phyloP scores from a whole-genome alignment of 2,113 vertebrate genomes.

The Chionomys nivalis region DNA sequence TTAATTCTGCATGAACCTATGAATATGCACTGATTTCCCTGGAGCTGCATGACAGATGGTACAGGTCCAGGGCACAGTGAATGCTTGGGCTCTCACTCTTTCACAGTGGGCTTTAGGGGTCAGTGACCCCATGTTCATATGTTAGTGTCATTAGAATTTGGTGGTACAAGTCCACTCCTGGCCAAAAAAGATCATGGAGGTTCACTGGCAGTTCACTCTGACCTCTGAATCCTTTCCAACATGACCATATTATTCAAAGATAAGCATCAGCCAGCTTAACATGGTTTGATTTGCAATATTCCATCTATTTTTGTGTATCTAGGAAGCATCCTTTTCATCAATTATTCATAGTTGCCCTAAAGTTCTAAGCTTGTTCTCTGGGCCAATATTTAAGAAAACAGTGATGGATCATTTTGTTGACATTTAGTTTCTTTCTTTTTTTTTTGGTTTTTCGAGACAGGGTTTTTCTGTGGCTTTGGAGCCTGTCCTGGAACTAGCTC shows the following conservation, averaged over 20 bases:
- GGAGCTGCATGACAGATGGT: background rate
- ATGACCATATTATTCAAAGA: background rate
- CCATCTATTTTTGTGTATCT: background rate
- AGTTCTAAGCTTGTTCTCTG: slow-evolving; percentile 5
- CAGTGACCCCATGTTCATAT: background rate
- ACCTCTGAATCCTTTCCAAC: background rate
- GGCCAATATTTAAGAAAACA: background rate
- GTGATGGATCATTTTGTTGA: background rate
- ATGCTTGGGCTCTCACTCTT: background rate
- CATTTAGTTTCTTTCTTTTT: slow-evolving; percentile 27
- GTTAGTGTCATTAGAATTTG: background rate
- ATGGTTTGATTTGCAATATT: background rate
- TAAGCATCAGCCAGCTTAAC: background rate
- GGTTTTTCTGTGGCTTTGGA: too few relatives aligned
- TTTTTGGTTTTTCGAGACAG: too few relatives aligned
- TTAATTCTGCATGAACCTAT: background rate
- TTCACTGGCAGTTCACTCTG: background rate
- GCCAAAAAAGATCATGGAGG: too few relatives aligned
- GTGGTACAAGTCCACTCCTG: background rate
- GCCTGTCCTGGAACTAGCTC: too few relatives aligned
- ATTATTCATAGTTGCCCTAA: background rate
- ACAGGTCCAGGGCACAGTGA: background rate
- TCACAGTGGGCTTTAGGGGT: background rate
- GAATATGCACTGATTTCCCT: background rate
- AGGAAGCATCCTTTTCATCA: background rate